A percentile compares a stretch with the other conserved stretches of the same genome.
Conservation (phyloP, 2,113 vertebrate genomes). For the Formicarius rufipectus region DNA sequence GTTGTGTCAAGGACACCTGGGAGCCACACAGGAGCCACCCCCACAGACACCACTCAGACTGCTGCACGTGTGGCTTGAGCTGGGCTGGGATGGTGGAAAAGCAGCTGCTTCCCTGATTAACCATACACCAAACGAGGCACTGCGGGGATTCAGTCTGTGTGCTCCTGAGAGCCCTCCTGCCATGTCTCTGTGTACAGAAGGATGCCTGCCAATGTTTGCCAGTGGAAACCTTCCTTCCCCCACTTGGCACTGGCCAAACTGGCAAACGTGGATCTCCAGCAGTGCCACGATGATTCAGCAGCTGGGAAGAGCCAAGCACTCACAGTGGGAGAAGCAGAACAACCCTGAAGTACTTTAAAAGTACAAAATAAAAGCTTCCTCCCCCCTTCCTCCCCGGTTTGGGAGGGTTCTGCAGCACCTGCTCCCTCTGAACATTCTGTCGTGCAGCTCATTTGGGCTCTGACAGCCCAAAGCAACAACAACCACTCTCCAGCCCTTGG, state of each 20-base stretch:
- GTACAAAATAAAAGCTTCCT: neutral
- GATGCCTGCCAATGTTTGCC: neutral
- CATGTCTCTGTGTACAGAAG: neutral
- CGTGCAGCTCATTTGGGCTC: neutral
- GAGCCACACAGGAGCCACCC: neutral
- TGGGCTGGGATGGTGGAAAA: neutral
- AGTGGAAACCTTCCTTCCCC: neutral
- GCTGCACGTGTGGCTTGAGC: rapidly evolving
- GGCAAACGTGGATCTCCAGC: neutral
- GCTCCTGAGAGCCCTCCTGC: neutral
- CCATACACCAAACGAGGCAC: neutral
- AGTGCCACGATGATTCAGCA: rapidly evolving
- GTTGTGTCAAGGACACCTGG: neutral
- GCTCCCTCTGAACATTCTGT: neutral
- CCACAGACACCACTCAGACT: rapidly evolving
- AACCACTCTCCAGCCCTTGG: rapidly evolving
- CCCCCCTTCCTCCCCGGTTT: rapidly evolving
- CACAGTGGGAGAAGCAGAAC: neutral
- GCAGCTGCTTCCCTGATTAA: neutral
- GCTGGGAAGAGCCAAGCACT: rapidly evolving
- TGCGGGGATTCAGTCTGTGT: neutral
- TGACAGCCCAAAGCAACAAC: rapidly evolving
- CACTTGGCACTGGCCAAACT: rapidly evolving
- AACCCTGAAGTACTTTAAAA: neutral
- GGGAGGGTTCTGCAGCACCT: rapidly evolving